Conservation (phyloP, 2,797 vertebrate genomes). For the Anguilla anguilla region DNA sequence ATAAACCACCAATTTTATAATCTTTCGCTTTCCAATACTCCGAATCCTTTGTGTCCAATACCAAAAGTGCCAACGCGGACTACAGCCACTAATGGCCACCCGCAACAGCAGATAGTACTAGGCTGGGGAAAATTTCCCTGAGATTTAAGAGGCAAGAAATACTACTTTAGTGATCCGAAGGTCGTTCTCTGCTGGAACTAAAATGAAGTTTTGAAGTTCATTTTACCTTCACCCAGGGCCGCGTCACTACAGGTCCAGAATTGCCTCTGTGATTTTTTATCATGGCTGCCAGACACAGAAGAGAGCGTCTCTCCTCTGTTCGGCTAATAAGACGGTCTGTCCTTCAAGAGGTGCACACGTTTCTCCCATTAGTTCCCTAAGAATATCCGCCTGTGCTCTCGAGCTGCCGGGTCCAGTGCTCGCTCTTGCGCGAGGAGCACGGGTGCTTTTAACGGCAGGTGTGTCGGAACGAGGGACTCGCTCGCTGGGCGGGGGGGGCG, state of each 20-base stretch:
- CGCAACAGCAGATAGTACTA: background rate
- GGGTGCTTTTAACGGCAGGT: background rate
- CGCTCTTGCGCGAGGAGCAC: background rate
- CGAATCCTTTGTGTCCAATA: background rate
- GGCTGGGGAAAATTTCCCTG: background rate
- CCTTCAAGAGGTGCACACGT: background rate
- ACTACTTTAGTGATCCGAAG: background rate
- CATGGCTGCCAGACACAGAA: background rate
- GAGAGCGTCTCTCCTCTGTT: background rate
- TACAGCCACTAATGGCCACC: too few species aligned
- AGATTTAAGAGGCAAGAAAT: background rate
- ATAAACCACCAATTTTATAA: background rate
- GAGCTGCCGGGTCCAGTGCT: background rate
- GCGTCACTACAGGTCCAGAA: background rate
- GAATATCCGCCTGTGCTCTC: background rate
- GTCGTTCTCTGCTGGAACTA: background rate
- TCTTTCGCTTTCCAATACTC: background rate
- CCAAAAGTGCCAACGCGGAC: background rate
- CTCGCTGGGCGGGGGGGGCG: background rate
- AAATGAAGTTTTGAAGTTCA: background rate
- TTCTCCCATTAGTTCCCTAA: slow-evolving; percentile 7
- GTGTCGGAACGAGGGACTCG: background rate
- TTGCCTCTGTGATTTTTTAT: background rate
- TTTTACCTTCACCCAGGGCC: background rate
- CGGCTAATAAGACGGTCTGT: background rate